Evolutionary conservation across 1,140 invertebrate species (phyloP).

Genomic region (Zophobas atratus): DNA sequence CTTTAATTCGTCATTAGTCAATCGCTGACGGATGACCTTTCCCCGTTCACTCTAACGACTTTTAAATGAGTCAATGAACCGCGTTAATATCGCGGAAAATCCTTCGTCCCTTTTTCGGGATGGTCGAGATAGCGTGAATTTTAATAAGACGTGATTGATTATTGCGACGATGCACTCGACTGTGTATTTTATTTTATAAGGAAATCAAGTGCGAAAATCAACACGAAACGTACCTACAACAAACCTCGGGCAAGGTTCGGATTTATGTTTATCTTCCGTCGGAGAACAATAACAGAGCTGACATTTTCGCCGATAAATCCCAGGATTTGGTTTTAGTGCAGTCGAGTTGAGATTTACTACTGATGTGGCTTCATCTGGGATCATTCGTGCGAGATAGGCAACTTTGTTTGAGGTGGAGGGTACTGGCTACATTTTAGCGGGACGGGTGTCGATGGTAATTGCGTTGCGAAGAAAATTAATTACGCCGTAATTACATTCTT

Average conservation of each 20-base stretch:
- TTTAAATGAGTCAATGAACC: constrained; percentile 35
- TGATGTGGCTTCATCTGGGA: too few relatives aligned
- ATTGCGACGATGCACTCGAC: constrained; percentile 21
- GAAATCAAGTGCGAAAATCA: constrained; percentile 43
- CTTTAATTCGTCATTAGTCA: constrained; percentile 16
- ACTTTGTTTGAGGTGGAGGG: too few relatives aligned
- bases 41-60: constrained; percentile 7
- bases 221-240: background rate
- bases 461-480: too few relatives aligned
- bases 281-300: background rate
- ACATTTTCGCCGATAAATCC: too few relatives aligned
- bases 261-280: constrained; percentile 14
- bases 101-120: constrained; percentile 2
- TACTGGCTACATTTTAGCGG: too few relatives aligned
- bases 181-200: constrained; percentile 25
- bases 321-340: too few relatives aligned
- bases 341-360: too few relatives aligned
- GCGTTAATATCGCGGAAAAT: constrained; percentile 4
- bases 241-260: constrained; percentile 9
- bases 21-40: constrained; percentile 16
- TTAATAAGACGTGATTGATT: constrained; percentile 35
- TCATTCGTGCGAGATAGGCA: too few relatives aligned
- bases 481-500: too few relatives aligned
- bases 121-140: constrained; percentile 16
- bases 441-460: too few relatives aligned